Evolutionary conservation across 2,888 invertebrate species (phyloP), one percentile per base, ranked within the genome.

Genomic region (Catocala nupta): DNA sequence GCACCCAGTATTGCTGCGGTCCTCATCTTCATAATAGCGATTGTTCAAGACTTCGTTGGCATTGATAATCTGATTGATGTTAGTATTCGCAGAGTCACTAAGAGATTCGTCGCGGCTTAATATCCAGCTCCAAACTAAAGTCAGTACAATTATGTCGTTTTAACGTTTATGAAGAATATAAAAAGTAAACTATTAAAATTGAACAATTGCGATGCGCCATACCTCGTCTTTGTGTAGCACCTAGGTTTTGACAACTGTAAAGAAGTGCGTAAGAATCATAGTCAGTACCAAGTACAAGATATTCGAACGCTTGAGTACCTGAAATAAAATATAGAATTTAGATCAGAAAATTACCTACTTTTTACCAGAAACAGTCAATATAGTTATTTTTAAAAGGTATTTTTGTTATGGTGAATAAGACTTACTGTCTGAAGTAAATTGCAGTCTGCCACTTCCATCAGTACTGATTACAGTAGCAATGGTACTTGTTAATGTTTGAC

Each of bases 231-330:
- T 73, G 71, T 10, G 68, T 52, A 33, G 10, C 34, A 11, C 39
- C 50, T 6, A 94, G 80, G 72, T 95, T 91, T 0, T 82, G 83
- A 77, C 96, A 96, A 39, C 95, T 95, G 92, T 95, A 96, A 0
- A 95, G 94, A 0, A 96, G 92, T 1, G 95, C 88, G 71, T 95
- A 96, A 45, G 90, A 87, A 0, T 84, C 85, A 77, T 96, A 96
- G 81, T 96, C 96, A 0, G 96, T 96, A 50, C 91, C 81, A 25
- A 86, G 73, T 13, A 87, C 65, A 73, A 77, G 81, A n/a, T 81
- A 76, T 9, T 83, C 76, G 8, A 71, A 68, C 1, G 54, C 34
- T 10, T 54, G 55, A 3, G 48, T 16, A 11, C 55, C 82, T 82
- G 58, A 76, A 80, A 51, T 33, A 56, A 49, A 59, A 34, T 47